phyloP scores from a whole-genome alignment of 30 jellyfish, hydroid and myxozoan species.

The Haliclystus octoradiatus region DNA sequence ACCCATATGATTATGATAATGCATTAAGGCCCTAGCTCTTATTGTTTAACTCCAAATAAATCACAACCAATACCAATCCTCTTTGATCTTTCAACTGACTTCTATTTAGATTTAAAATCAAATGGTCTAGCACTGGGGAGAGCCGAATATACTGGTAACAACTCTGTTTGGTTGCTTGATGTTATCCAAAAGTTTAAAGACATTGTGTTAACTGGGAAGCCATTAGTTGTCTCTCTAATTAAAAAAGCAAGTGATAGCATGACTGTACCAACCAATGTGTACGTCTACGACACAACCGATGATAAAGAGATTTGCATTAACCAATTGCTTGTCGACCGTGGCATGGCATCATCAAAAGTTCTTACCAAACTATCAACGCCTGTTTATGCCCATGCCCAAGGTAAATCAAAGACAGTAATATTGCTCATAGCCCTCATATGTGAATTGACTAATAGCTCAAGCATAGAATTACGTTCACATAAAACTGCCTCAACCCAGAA shows the following conservation, averaged over 20 bases:
- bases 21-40: conserved; percentile 16
- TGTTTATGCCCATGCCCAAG: conserved; percentile 11
- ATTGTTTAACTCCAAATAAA: conserved; percentile 2
- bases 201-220: conserved; percentile 45
- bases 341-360: conserved; percentile 56
- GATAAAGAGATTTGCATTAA: conserved; percentile 54
- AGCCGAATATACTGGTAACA: too few species aligned
- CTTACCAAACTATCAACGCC: conserved; percentile 25
- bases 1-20: conserved; percentile 7
- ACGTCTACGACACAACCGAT: conserved; percentile 62
- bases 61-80: background rate
- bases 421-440: background rate
- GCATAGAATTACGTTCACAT: too few species aligned
- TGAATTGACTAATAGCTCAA: too few species aligned
- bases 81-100: too few species aligned
- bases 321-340: conserved; percentile 60
- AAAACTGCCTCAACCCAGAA: too few species aligned
- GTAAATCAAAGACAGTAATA: background rate
- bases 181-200: too few species aligned
- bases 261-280: conserved; percentile 49
- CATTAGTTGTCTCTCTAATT: conserved; percentile 57
- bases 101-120: too few species aligned
- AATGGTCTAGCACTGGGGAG: too few species aligned
- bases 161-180: too few species aligned
- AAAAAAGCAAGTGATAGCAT: conserved; percentile 7